phyloP scores from a whole-genome alignment of 2,888 invertebrate species.

The Acleris sparsana region DNA sequence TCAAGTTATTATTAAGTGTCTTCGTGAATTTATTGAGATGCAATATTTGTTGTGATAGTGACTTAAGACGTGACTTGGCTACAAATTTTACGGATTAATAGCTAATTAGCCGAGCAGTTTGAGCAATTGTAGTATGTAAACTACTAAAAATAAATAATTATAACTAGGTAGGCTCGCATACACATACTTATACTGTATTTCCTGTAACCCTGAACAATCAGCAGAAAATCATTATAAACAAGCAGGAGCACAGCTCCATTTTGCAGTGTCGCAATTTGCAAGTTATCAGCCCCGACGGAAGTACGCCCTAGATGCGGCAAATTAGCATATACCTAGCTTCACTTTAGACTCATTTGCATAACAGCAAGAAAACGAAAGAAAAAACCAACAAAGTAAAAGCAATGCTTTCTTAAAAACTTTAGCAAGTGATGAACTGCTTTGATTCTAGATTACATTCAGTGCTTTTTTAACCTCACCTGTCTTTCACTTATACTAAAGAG shows the following conservation, averaged over 20 bases:
- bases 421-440: not conserved
- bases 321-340: constrained; percentile 52
- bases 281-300: constrained; percentile 70
- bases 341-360: constrained; percentile 25
- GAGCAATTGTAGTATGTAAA: not conserved
- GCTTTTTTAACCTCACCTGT: not conserved
- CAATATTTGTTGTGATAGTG: constrained; percentile 16
- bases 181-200: too few species aligned
- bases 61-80: not conserved
- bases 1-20: constrained; percentile 43
- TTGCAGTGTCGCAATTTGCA: constrained; percentile 60
- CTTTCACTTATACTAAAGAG: too few species aligned
- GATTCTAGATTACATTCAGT: not conserved
- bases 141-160: not conserved
- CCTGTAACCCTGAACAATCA: not conserved
- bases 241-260: constrained; percentile 2
- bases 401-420: not conserved
- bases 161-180: not conserved
- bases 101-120: constrained; percentile 20
- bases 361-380: constrained; percentile 12
- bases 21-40: constrained; percentile 1
- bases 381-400: not conserved
- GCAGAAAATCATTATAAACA: not conserved
- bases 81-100: constrained; percentile 15
- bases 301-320: constrained; percentile 66